Percentiles rank a stretch among this genome's conserved stretches.
These are phyloP conservation scores for Apamea crenata DNA, from an alignment of 2,888 invertebrate species.

Conservation along the genomic window DNA sequence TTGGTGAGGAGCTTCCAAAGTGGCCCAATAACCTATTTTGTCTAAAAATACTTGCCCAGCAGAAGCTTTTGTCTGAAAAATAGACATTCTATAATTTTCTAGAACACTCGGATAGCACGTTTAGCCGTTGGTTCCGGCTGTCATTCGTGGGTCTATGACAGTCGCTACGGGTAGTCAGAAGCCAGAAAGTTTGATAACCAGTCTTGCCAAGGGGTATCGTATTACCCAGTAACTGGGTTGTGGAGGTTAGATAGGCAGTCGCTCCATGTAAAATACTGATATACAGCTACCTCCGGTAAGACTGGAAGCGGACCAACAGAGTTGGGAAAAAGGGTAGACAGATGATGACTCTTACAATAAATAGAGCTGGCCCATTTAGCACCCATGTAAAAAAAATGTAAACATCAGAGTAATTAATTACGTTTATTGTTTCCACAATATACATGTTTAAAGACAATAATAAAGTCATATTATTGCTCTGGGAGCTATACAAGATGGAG, in stretches of 20 bases:
- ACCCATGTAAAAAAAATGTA: neutral
- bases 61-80: constrained; percentile 15
- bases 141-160: neutral
- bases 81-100: neutral
- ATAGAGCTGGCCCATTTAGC: too few species aligned
- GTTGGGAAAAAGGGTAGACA: too few species aligned
- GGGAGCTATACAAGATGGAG: neutral
- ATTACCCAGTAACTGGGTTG: too few species aligned
- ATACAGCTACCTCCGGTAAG: too few species aligned
- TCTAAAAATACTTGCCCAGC: constrained; percentile 25
- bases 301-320: too few species aligned
- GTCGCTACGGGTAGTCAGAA: too few species aligned
- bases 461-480: neutral
- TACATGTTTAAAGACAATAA: constrained; percentile 1
- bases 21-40: constrained; percentile 53
- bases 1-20: constrained; percentile 10
- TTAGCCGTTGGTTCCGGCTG: too few species aligned
- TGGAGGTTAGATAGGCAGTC: too few species aligned
- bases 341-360: too few species aligned
- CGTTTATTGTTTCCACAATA: neutral
- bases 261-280: too few species aligned
- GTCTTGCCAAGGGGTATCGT: too few species aligned
- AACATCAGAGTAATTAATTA: neutral
- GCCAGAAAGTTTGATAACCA: too few species aligned
- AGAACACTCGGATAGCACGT: neutral